Evolutionary conservation across 2,888 invertebrate species (phyloP).

Genomic region (Eledone cirrhosa): DNA sequence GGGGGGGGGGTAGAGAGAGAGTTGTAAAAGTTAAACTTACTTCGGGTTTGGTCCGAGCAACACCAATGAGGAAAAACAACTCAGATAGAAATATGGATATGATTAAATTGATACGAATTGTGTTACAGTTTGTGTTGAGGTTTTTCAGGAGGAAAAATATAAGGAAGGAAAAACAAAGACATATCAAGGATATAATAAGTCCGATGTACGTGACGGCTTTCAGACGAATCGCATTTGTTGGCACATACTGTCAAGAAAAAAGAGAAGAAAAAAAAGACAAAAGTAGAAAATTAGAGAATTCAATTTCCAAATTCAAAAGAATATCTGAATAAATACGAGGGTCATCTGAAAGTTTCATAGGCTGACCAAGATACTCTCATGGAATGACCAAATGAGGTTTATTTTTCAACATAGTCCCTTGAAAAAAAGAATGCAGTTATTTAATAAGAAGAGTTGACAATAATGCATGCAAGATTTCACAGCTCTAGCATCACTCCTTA

Average conservation of each 20-base stretch:
- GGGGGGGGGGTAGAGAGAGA: background rate
- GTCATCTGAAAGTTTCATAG: too few species aligned
- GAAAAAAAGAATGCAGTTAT: too few species aligned
- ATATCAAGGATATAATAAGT: conserved; percentile 83
- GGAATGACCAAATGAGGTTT: too few species aligned
- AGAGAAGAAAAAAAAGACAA: background rate
- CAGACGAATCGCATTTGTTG: conserved; percentile 42
- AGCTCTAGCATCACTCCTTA: too few species aligned
- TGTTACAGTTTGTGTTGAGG: conserved; percentile 79
- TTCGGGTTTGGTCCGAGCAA: conserved; percentile 85
- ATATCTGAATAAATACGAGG: too few species aligned
- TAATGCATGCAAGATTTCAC: too few species aligned
- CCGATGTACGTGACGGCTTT: conserved; percentile 81
- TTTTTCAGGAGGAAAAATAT: conserved; percentile 78
- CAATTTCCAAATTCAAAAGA: too few species aligned
- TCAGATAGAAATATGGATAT: conserved; percentile 88
- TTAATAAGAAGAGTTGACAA: too few species aligned
- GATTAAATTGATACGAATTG: conserved; percentile 92
- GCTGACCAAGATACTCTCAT: too few species aligned
- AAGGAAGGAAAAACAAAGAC: conserved; percentile 80
- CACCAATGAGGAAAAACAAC: conserved; percentile 83
- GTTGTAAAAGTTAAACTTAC: conserved; percentile 67
- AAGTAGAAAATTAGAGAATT: background rate
- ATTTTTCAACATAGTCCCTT: too few species aligned
- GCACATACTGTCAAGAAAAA: conserved; percentile 50